Conservation (phyloP, 2,797 vertebrate genomes). For the Intellagama lesueurii region DNA sequence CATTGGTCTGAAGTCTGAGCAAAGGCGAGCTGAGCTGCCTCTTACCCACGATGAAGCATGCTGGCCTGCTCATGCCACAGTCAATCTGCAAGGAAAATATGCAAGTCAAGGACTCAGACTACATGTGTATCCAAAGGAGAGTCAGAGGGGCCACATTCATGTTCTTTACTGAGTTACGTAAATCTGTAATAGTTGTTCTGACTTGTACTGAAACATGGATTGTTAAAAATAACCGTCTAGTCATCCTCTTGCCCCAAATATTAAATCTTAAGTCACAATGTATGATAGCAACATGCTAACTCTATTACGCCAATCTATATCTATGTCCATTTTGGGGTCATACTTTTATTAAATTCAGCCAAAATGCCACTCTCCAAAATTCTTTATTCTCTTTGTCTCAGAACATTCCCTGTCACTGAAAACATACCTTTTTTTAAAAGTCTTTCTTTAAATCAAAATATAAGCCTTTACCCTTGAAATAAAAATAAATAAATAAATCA, state of each 20-base stretch:
- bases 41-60: neutral
- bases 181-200: conserved; percentile 7
- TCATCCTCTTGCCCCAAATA: neutral
- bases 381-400: too few relatives aligned
- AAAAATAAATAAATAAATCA: too few relatives aligned
- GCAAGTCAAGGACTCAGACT: neutral
- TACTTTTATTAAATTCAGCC: neutral
- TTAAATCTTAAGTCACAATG: neutral
- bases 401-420: too few relatives aligned
- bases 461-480: too few relatives aligned
- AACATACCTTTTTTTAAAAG: too few relatives aligned
- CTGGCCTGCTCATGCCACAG: neutral
- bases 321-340: neutral
- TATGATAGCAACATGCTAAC: neutral
- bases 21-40: neutral
- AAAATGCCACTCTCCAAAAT: neutral
- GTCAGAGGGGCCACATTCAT: neutral
- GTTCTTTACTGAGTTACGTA: conserved; percentile 2
- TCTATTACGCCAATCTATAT: neutral
- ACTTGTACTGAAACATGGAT: neutral
- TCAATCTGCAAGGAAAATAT: conserved; percentile 10
- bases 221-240: neutral
- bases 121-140: neutral
- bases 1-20: neutral
- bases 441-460: too few relatives aligned